Percentiles rank a stretch among this genome's conserved stretches.
phyloP scores from a whole-genome alignment of 2,113 vertebrate species.

The Platichthys stellatus region DNA sequence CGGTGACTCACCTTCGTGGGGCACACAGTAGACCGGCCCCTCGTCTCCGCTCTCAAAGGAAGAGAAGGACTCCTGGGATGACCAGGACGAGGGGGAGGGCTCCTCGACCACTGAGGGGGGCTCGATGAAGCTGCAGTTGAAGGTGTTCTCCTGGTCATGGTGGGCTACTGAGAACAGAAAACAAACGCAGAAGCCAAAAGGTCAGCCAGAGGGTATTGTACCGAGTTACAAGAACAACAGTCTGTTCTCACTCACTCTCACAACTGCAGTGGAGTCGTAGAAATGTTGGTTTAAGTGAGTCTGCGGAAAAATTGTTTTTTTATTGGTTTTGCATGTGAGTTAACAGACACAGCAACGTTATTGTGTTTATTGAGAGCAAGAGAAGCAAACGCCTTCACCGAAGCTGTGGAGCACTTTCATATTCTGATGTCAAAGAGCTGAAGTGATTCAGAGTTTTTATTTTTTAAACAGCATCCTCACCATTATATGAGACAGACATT shows the following conservation, averaged over 20 bases:
- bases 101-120: slow-evolving; percentile 91
- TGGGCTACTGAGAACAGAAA: slow-evolving; percentile 89
- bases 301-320: slow-evolving; percentile 11
- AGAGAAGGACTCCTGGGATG: slow-evolving; percentile 95
- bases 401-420: not conserved
- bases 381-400: not conserved
- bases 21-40: slow-evolving; percentile 94
- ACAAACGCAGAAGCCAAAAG: slow-evolving; percentile 69
- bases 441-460: not conserved
- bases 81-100: slow-evolving; percentile 95
- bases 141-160: slow-evolving; percentile 94
- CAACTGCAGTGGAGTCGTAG: slow-evolving; percentile 7
- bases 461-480: not conserved
- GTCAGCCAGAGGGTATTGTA: slow-evolving; percentile 65
- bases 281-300: slow-evolving; percentile 48
- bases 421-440: not conserved
- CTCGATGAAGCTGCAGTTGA: slow-evolving; percentile 98
- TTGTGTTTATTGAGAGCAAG: not conserved
- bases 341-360: slow-evolving; percentile 9
- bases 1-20: slow-evolving; percentile 89
- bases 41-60: slow-evolving; percentile 96
- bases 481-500: not conserved
- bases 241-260: slow-evolving; percentile 57
- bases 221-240: slow-evolving; percentile 74
- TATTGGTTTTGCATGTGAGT: slow-evolving; percentile 30